Evolutionary conservation across 1,140 invertebrate species (phyloP), one percentile per base, ranked within the genome.

Genomic region (Brachionus rotundiformis): DNA sequence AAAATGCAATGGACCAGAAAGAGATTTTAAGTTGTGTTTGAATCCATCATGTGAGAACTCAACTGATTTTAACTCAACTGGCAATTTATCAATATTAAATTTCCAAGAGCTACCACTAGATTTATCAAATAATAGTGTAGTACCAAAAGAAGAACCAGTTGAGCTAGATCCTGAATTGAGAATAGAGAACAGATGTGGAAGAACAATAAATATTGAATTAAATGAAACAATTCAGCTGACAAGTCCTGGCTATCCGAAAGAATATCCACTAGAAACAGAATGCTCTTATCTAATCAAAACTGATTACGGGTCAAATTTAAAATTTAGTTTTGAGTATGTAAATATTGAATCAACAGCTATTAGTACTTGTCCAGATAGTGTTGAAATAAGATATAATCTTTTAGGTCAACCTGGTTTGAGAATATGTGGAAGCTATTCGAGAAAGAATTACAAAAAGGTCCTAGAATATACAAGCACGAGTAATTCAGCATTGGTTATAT

Each of bases 321-420:
- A 39, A 10, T 11, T 79, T 11, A 41, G 31, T 23, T 25, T 79
- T 8, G 44, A 33, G 11, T 36, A 36, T 13, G 5, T 79, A 4
- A 59, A 59, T 59, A 39, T 79, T 11, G 76, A 79, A 63, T 59
- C 44, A 39, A 54, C 47, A 16, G 25, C 1, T 11, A 31, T 59
- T 5, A 63, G 41, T 16, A 23, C 47, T 10, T 79, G 76, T 63
- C 47, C 59, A 4, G 76, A 79, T 33, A 59, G 47, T 54, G 5
- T 79, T 2, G 76, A 79, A 23, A 33, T 79, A 8, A 33, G 76
- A 54, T 79, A 54, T 39, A 39, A n/a, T 63, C 47, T 47, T 19
- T 39, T 79, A 1, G 76, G 76, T 29, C 76, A 79, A 61, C 31
- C 31, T 33, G 76, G 76, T 23, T 13, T 79, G 10, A 73, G 39